Conservation (phyloP, 2,797 vertebrate species). For the Bradypodion pumilum region DNA sequence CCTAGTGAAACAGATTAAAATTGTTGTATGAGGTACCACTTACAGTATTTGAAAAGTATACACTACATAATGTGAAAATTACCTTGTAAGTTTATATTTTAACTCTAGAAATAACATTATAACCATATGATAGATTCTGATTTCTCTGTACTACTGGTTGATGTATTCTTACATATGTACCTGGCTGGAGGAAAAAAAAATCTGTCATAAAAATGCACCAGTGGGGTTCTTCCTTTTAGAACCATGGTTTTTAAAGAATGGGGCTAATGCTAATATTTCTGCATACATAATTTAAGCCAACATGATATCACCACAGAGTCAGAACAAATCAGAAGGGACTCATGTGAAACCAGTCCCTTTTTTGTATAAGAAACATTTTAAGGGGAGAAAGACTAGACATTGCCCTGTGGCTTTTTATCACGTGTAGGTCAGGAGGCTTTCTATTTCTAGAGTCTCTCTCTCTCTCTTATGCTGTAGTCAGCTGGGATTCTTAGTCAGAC, state of each 20-base stretch:
- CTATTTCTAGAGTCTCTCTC: constrained; percentile 48
- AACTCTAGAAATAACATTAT: neutral
- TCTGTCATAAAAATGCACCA: neutral
- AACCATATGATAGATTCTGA: neutral
- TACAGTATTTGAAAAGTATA: no score
- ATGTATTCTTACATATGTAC: neutral
- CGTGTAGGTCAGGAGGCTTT: constrained; percentile 26
- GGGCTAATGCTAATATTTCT: neutral
- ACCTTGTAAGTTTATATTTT: no score
- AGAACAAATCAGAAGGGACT: neutral
- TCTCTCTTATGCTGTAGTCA: constrained; percentile 45
- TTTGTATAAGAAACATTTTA: neutral
- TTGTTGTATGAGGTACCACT: no score
- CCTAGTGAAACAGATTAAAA: no score
- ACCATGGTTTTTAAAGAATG: neutral
- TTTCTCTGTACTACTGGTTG: neutral
- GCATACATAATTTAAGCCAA: neutral
- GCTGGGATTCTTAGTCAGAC: constrained; percentile 57
- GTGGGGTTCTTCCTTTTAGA: neutral
- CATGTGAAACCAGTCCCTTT: neutral
- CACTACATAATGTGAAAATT: no score
- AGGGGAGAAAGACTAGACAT: neutral
- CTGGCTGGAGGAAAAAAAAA: no score
- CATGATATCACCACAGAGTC: neutral
- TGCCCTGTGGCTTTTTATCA: neutral